A percentile compares a stretch with the other conserved stretches of the same genome.
Conservation (phyloP, 2,888 invertebrate genomes). For the Drosophila anomalata region DNA sequence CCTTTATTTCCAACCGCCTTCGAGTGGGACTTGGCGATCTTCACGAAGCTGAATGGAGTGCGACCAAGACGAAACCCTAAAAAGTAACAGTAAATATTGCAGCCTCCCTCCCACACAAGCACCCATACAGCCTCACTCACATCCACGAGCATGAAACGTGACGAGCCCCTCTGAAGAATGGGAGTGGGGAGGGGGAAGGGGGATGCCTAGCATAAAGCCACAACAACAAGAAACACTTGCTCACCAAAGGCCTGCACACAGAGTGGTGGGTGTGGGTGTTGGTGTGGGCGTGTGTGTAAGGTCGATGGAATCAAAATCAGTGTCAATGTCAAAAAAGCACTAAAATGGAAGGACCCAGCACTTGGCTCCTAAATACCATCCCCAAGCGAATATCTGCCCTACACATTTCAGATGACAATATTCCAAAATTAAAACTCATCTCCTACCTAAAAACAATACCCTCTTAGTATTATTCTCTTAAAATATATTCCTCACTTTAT, state of each 20-base stretch:
- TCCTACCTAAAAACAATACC: too few species aligned
- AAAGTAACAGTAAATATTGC: conserved; percentile 48
- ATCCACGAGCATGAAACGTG: conserved; percentile 44
- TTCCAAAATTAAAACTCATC: too few species aligned
- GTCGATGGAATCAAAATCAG: conserved; percentile 57
- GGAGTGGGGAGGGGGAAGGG: conserved; percentile 10
- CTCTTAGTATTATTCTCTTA: too few species aligned
- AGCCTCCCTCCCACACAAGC: conserved; percentile 28
- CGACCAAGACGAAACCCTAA: conserved; percentile 50
- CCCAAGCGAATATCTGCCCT: too few species aligned
- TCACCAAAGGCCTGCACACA: conserved; percentile 18
- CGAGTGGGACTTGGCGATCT: conserved; percentile 35
- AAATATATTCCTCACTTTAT: too few species aligned
- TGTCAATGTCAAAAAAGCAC: conserved; percentile 55
- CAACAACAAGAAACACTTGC: conserved; percentile 24
- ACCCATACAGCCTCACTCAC: conserved; percentile 16
- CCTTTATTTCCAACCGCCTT: conserved; percentile 24
- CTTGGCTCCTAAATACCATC: background rate
- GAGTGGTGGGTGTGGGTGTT: background rate
- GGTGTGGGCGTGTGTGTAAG: conserved; percentile 20
- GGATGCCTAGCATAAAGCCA: conserved; percentile 43
- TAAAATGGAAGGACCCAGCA: conserved; percentile 21
- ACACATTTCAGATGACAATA: too few species aligned
- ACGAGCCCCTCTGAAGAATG: conserved; percentile 47
- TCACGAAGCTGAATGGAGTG: conserved; percentile 40